phyloP scores from a whole-genome alignment of 2,888 invertebrate species.

The Cyclophora punctaria region DNA sequence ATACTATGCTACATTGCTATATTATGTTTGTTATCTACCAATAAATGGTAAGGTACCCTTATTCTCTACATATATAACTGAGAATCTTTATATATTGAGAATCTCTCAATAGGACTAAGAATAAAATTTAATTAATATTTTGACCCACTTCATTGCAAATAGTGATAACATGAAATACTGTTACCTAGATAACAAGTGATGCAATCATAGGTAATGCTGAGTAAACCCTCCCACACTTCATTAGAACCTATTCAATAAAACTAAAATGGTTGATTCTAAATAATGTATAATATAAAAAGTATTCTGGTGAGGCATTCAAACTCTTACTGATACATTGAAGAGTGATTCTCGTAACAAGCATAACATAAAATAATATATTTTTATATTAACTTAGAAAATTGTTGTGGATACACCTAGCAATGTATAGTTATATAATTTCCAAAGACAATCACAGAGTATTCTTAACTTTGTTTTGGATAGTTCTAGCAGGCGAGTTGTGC shows the following conservation, averaged over 20 bases:
- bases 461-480: conserved; percentile 1
- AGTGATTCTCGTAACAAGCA: conserved; percentile 6
- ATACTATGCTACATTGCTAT: too few species aligned
- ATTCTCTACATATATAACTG: too few species aligned
- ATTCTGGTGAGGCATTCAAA: neutral
- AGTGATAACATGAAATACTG: too few species aligned
- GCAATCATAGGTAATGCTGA: too few species aligned
- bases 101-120: too few species aligned
- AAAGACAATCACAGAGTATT: conserved; percentile 14
- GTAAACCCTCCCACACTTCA: too few species aligned
- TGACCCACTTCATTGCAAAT: too few species aligned
- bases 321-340: neutral
- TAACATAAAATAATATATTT: conserved; percentile 4
- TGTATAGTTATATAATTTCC: conserved; percentile 2
- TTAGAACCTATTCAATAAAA: neutral
- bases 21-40: too few species aligned
- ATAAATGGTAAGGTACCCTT: too few species aligned
- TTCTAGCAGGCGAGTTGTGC: conserved; percentile 86
- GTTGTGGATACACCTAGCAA: conserved; percentile 10
- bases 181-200: too few species aligned
- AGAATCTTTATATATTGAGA: too few species aligned
- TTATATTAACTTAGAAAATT: conserved; percentile 5
- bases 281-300: neutral
- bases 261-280: neutral
- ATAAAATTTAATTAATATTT: too few species aligned